Evolutionary conservation across 2,888 invertebrate genomes (phyloP), one percentile per base, ranked within the genome.

Genomic region (Cataglyphis cursor): DNA sequence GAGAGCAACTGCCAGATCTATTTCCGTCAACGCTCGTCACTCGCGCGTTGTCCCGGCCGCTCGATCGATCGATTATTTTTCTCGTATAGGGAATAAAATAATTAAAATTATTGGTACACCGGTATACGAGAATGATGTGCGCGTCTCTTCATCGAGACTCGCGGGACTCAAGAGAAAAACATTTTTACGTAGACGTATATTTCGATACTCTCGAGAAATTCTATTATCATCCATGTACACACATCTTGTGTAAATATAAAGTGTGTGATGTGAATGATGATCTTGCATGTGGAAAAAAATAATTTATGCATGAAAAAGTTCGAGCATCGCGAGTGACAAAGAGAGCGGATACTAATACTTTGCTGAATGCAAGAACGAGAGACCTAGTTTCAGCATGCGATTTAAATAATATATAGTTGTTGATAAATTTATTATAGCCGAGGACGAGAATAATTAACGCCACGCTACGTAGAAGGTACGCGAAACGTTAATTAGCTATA

Each of bases 1-100:
- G 61, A 72, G 61, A 51, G 81, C 76, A 61, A 76, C 82, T 88
- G 86, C 86, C 88, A 88, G 88, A 89, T 89, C 89, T 89, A 88
- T 89, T 88, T 89, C 85, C 89, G 84, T 70, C 80, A 64, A 59
- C 70, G 80, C 41, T 81, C 82, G 76, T 72, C 51, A 68, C 73
- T 72, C 44, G 73, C 38, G 6, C 76, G 31, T 66, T 18, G 21
- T 31, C 31, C 21, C 18, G 24, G 10, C 51, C 21, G 64, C 38
- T 54, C 66, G 75, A 66, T 51, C 66, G 81, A 88, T 86, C 88
- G 88, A 89, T 89, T 82, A 75, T 82, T 41, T 74, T 80, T 61
- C 24, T 74, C 28, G 44, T 64, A 48, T 31, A 21, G 3, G n/a
- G n/a, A 57, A 28, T 5, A 28, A 66, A 66, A 54, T 76, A 66